Percentiles rank a stretch among this genome's conserved stretches.
phyloP scores from a whole-genome alignment of 2,797 vertebrate species.

The Sorex maritimensis region DNA sequence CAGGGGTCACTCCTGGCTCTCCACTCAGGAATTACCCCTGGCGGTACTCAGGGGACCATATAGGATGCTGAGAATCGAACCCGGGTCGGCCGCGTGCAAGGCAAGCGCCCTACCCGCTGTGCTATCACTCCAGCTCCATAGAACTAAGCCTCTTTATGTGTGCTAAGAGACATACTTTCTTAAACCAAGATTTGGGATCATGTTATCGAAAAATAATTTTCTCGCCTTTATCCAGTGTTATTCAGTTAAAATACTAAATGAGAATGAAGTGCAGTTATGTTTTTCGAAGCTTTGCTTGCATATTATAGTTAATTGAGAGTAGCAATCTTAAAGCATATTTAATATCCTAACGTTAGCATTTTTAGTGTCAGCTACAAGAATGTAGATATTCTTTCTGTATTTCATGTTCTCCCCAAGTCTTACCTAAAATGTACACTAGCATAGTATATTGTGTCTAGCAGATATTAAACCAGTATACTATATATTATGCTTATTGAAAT shows the following conservation, averaged over 20 bases:
- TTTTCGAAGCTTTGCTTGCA: slow-evolving; percentile 46
- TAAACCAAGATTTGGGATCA: slow-evolving; percentile 21
- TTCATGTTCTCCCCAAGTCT: not conserved
- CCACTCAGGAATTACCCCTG: no score
- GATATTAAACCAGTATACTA: not conserved
- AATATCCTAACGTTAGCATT: slow-evolving; percentile 38
- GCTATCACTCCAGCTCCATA: no score
- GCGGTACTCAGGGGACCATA: no score
- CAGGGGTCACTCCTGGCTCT: no score
- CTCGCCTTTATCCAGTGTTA: slow-evolving; percentile 1
- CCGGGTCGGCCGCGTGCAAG: no score
- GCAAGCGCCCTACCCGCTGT: no score
- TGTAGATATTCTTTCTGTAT: not conserved
- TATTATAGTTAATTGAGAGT: slow-evolving; percentile 55
- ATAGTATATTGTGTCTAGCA: slow-evolving; percentile 37
- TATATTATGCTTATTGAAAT: not conserved
- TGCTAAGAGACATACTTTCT: slow-evolving; percentile 44
- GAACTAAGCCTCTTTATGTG: slow-evolving; percentile 47
- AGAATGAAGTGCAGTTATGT: slow-evolving; percentile 53
- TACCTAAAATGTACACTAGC: not conserved
- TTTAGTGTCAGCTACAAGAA: not conserved
- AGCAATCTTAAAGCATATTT: slow-evolving; percentile 65
- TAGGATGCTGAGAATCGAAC: no score
- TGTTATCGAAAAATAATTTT: slow-evolving; percentile 60
- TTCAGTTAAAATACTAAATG: slow-evolving; percentile 60